Evolutionary conservation across 2,888 invertebrate species (phyloP).

Genomic region (Scotopteryx bipunctaria): DNA sequence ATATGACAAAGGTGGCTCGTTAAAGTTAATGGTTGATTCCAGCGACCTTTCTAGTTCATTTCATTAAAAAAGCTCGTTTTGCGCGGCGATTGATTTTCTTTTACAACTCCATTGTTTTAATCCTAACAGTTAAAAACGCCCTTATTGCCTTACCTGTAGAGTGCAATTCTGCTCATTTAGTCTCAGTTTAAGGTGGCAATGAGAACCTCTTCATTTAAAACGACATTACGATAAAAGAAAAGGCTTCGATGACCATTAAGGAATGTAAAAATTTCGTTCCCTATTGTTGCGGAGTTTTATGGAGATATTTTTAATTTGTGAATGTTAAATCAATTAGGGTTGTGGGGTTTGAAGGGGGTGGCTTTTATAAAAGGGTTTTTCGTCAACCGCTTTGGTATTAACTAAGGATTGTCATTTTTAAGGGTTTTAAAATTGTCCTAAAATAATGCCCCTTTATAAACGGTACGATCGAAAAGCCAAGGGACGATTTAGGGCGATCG

Average conservation of each 20-base stretch:
- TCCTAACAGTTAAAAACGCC: constrained; percentile 35
- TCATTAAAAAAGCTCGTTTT: constrained; percentile 74
- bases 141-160: constrained; percentile 38
- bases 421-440: constrained; percentile 6
- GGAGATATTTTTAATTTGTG: constrained; percentile 35
- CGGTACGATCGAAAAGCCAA: background rate
- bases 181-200: constrained; percentile 42
- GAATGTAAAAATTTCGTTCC: constrained; percentile 55
- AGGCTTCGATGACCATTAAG: constrained; percentile 63
- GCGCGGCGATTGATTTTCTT: constrained; percentile 72
- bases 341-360: constrained; percentile 11
- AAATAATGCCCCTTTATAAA: constrained; percentile 1
- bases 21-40: constrained; percentile 73
- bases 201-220: constrained; percentile 67
- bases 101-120: constrained; percentile 54
- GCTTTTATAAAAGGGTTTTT: constrained; percentile 12
- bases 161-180: constrained; percentile 10
- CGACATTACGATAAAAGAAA: constrained; percentile 68
- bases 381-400: constrained; percentile 10
- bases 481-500: too few species aligned
- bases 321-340: constrained; percentile 29
- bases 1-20: constrained; percentile 78
- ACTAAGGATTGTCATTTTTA: constrained; percentile 2
- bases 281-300: constrained; percentile 39
- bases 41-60: constrained; percentile 72